These are phyloP conservation scores for Rhamnusium bicolor DNA, from an alignment of 2,888 invertebrate genomes.

Conservation along the genomic window DNA sequence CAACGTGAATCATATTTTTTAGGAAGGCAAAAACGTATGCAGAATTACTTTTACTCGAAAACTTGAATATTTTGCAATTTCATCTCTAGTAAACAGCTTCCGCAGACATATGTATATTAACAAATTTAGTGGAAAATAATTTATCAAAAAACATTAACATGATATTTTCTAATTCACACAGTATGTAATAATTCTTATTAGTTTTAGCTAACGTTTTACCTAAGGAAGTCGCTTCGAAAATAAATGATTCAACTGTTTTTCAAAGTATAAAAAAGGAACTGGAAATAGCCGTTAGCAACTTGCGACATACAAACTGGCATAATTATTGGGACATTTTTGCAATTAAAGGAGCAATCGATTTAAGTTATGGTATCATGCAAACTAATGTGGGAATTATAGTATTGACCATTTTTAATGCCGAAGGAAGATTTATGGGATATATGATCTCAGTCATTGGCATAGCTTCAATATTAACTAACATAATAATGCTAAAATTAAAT, in stretches of 20 bases:
- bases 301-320: neutral
- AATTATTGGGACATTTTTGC: slow-evolving; percentile 10
- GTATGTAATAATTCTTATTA: too few species aligned
- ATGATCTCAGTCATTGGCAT: neutral
- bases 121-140: too few species aligned
- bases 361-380: slow-evolving; percentile 8
- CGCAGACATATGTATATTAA: too few species aligned
- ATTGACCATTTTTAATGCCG: neutral
- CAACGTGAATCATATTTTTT: too few species aligned
- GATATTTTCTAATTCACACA: too few species aligned
- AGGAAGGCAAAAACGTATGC: too few species aligned
- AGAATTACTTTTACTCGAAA: too few species aligned
- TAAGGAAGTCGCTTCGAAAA: neutral
- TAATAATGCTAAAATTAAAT: slow-evolving; percentile 1
- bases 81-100: too few species aligned
- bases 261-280: neutral
- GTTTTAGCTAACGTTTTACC: neutral
- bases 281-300: neutral
- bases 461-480: neutral
- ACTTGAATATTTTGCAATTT: too few species aligned
- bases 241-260: neutral
- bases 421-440: slow-evolving; percentile 3
- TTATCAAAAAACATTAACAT: too few species aligned
- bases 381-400: neutral
- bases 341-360: neutral